Base-by-base conservation (phyloP, 2,113 vertebrate species). In the Melierax canorus region DNA sequence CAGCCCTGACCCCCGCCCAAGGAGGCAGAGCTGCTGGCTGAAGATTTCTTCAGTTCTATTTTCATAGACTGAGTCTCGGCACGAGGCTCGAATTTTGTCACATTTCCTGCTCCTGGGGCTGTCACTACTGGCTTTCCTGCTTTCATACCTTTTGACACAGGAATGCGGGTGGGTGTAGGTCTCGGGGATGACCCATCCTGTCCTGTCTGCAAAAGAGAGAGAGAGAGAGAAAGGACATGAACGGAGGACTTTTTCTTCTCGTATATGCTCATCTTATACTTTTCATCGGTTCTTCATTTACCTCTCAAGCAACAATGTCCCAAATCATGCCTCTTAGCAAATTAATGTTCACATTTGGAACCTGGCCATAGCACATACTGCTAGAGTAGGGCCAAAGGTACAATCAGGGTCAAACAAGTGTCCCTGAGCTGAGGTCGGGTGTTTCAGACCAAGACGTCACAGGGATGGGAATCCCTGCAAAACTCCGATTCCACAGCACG, bases 11-110 rank as follows among this genome's bases (percentile, higher is more conserved):
- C 98, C 95, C 98, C 98, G 27, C 97, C 97, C 45, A 98, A 96
- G 97, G 98, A 98, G 96, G 98, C 74, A 69, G 98, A 97, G 98
- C 98, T 97, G 98, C 98, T 98, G 97, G 98, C 97, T 58, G 98
- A 96, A 85, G 98, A 98, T 97, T 99, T 99, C 98, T 99, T 99
- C 98, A 99, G 98, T 98, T 99, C 99, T 98, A 99, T 99, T 98
- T 99, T 99, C 99, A 99, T 98, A 80, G 98, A 99, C 95, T 99
- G 99, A 98, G 98, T 98, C 97, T 99, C 99, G 41, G 99, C 98
- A 96, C 98, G 98, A 93, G 99, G 98, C 98, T 99, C 99, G 97
- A 99, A 96, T 98, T 98, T 98, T 94, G 98, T 98, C 98, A 99
- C 98, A 96, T 98, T 98, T 97, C 99, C 98, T 97, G 99, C 95